These are phyloP conservation scores for Zhengitettix transpicula DNA, from an alignment of 2,888 invertebrate genomes.

Conservation along the genomic window DNA sequence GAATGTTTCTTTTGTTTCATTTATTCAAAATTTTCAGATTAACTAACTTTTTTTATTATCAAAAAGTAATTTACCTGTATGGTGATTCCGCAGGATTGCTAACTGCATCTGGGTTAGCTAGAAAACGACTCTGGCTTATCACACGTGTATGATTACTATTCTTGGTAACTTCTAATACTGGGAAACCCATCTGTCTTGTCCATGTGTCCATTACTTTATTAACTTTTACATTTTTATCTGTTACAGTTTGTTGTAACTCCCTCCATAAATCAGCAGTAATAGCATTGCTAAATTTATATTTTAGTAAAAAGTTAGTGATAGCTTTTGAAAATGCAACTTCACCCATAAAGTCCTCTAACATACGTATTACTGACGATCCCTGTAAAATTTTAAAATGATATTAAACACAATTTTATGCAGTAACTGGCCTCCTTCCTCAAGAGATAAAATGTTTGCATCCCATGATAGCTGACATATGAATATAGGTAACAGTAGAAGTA, in stretches of 20 bases:
- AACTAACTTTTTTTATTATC: background rate
- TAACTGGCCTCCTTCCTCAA: background rate
- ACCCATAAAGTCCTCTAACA: constrained; percentile 71
- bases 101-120: constrained; percentile 44
- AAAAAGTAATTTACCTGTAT: constrained; percentile 23
- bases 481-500: too few relatives aligned
- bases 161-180: constrained; percentile 46
- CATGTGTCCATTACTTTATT: constrained; percentile 67
- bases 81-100: constrained; percentile 27
- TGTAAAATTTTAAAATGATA: constrained; percentile 21
- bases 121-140: constrained; percentile 55
- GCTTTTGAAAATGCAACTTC: constrained; percentile 51
- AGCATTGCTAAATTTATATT: constrained; percentile 55
- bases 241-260: constrained; percentile 40
- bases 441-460: background rate
- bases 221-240: constrained; percentile 31
- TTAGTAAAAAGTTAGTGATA: constrained; percentile 55
- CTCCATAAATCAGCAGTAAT: constrained; percentile 61
- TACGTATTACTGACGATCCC: constrained; percentile 76
- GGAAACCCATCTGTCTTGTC: constrained; percentile 80
- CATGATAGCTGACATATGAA: too few relatives aligned
- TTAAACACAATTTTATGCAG: background rate
- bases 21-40: background rate
- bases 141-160: constrained; percentile 15
- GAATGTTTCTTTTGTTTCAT: too few relatives aligned